These are phyloP conservation scores for Neuroterus valhalla DNA, from an alignment of 1,140 invertebrate species.

Conservation along the genomic window DNA sequence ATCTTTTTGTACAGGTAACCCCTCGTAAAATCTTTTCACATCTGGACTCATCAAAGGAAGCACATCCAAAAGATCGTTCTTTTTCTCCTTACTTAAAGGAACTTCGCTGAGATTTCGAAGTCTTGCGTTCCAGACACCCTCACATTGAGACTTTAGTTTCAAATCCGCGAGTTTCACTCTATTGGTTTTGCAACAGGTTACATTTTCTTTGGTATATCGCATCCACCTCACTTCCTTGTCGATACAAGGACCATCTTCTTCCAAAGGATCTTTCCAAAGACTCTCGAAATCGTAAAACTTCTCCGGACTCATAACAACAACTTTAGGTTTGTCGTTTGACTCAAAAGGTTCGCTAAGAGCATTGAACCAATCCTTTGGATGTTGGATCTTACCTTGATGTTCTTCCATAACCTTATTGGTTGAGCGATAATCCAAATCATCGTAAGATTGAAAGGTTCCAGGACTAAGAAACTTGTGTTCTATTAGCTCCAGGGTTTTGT, in stretches of 20 bases:
- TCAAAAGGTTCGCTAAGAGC: not conserved
- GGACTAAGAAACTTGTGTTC: not conserved
- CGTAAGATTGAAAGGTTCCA: not conserved
- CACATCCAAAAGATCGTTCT: not conserved
- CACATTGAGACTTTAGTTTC: not conserved
- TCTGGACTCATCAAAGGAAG: not conserved
- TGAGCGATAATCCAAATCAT: not conserved
- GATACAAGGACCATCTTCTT: not conserved
- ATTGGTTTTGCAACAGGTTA: not conserved
- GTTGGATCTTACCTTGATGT: not conserved
- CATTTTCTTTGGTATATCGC: not conserved
- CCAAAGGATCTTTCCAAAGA: not conserved
- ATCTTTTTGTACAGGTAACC: not conserved
- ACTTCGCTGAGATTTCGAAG: not conserved
- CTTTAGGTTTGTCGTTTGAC: not conserved
- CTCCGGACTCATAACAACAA: not conserved
- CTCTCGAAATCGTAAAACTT: slow-evolving; percentile 1
- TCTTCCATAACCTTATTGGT: not conserved
- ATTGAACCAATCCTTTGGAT: not conserved
- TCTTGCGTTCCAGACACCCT: not conserved
- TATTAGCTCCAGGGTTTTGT: not conserved
- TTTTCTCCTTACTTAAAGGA: not conserved
- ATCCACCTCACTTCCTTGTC: not conserved
- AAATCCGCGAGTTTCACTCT: not conserved
- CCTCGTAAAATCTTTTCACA: not conserved